These are phyloP conservation scores for Ceratosolen fusciceps DNA, from an alignment of 1,140 invertebrate species.

Conservation along the genomic window DNA sequence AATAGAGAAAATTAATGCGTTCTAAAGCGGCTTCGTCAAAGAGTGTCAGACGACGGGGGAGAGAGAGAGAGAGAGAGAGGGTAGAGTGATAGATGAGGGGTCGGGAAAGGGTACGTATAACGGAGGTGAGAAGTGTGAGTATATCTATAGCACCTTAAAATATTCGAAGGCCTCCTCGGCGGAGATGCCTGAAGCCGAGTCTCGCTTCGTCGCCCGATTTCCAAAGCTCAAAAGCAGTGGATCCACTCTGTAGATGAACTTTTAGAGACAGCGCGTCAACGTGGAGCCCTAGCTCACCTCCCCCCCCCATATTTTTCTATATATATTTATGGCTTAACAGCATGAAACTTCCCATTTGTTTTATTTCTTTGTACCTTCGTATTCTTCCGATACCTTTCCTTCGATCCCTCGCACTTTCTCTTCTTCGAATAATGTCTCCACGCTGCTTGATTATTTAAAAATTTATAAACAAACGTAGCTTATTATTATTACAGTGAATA, in stretches of 20 bases:
- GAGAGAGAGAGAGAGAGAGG: conserved; percentile 12
- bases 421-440: no score
- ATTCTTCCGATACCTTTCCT: no score
- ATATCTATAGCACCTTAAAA: conserved; percentile 51
- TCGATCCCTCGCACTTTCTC: no score
- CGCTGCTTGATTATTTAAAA: no score
- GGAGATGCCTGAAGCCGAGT: conserved; percentile 9
- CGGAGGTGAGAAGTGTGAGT: no score
- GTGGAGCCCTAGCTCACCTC: conserved; percentile 11
- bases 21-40: not conserved
- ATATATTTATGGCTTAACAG: conserved; percentile 1
- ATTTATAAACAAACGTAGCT: no score
- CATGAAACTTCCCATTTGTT: no score
- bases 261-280: conserved; percentile 34
- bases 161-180: conserved; percentile 50
- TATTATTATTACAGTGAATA: no score
- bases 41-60: conserved; percentile 1
- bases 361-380: no score
- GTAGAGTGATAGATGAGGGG: no score
- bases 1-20: no score
- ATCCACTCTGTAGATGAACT: conserved; percentile 46
- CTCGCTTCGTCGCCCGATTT: conserved; percentile 12
- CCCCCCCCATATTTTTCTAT: not conserved
- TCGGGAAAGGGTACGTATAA: no score
- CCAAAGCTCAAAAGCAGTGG: conserved; percentile 9